phyloP scores from a whole-genome alignment of 2,888 invertebrate genomes.

The Xestobium rufovillosum region DNA sequence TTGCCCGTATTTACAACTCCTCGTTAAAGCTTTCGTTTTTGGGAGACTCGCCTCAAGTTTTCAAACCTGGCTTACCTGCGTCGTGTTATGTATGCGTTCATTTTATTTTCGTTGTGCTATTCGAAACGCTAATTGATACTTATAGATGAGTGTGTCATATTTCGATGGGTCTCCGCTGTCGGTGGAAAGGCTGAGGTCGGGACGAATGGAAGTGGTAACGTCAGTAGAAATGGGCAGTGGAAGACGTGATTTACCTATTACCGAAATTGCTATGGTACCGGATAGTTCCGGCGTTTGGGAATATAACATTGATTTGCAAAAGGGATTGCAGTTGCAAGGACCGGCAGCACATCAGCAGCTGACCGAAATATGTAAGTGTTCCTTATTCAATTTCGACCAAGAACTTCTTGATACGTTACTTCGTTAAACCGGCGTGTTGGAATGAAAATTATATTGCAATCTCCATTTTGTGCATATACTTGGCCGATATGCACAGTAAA shows the following conservation, averaged over 20 bases:
- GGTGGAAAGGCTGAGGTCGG: slow-evolving; percentile 52
- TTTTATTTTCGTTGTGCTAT: slow-evolving; percentile 30
- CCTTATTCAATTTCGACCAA: too few relatives aligned
- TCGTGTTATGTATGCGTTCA: slow-evolving; percentile 57
- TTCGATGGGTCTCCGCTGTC: slow-evolving; percentile 82
- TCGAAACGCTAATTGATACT: too few relatives aligned
- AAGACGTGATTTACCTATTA: slow-evolving; percentile 55
- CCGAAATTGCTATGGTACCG: slow-evolving; percentile 55
- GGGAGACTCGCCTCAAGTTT: slow-evolving; percentile 86
- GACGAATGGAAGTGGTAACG: slow-evolving; percentile 61
- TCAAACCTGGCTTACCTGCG: slow-evolving; percentile 92
- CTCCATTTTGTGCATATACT: too few relatives aligned
- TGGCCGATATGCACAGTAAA: too few relatives aligned
- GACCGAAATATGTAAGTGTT: slow-evolving; percentile 30
- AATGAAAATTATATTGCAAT: too few relatives aligned
- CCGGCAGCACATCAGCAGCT: slow-evolving; percentile 32
- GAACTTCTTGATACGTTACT: too few relatives aligned
- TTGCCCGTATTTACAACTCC: slow-evolving; percentile 81
- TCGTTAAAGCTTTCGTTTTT: slow-evolving; percentile 75
- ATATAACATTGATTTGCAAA: slow-evolving; percentile 66
- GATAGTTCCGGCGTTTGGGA: slow-evolving; percentile 74
- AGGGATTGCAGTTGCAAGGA: slow-evolving; percentile 49
- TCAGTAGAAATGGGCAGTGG: slow-evolving; percentile 63
- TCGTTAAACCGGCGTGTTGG: too few relatives aligned
- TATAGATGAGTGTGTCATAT: slow-evolving; percentile 76